phyloP scores from a whole-genome alignment of 2,113 vertebrate species.

The Parus major region DNA sequence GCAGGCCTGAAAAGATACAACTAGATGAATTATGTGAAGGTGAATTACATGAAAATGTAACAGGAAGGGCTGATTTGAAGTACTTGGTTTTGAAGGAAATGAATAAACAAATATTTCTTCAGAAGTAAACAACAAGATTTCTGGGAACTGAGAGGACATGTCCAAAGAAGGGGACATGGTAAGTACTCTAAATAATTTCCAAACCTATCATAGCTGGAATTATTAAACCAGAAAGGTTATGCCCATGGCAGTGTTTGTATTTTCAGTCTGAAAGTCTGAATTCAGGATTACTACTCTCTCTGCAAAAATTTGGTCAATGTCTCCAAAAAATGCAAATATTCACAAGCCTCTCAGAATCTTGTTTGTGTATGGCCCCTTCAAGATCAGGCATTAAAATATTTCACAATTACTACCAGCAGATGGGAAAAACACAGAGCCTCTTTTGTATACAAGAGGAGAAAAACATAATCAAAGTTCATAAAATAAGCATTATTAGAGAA shows the following conservation, averaged over 20 bases:
- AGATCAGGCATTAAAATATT: background rate
- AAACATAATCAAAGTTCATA: background rate
- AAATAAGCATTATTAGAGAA: background rate
- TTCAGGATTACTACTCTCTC: background rate
- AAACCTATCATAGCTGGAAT: background rate
- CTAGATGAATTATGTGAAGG: background rate
- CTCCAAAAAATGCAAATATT: background rate
- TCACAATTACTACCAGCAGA: background rate
- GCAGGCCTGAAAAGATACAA: background rate
- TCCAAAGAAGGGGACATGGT: background rate
- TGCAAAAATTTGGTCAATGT: background rate
- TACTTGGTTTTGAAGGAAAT: background rate
- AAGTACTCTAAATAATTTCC: background rate
- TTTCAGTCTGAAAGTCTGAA: background rate
- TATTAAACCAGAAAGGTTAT: background rate
- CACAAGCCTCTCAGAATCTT: background rate
- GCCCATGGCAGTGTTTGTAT: background rate
- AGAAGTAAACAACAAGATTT: background rate
- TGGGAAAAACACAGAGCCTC: background rate
- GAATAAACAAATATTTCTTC: background rate
- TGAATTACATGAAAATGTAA: background rate
- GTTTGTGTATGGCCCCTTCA: background rate
- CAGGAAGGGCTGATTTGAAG: background rate
- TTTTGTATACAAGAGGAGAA: background rate
- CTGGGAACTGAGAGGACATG: background rate